Evolutionary conservation across 1,140 invertebrate species (phyloP).

Genomic region (Caenorhabditis brenneri): DNA sequence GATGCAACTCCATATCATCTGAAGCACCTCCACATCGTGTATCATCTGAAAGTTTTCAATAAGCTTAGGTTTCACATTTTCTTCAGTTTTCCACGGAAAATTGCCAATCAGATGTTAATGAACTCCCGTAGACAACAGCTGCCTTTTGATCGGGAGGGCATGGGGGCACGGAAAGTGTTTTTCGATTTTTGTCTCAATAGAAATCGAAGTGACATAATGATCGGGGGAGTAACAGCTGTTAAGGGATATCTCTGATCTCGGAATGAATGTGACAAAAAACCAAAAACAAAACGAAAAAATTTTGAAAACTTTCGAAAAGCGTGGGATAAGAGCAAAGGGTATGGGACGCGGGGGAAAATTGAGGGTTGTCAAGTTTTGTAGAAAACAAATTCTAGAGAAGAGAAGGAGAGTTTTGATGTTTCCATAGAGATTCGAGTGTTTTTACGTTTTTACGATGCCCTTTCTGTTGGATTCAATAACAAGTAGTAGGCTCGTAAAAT

Average conservation of each 20-base stretch:
- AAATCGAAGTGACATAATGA: not conserved
- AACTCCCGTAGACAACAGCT: constrained; percentile 5
- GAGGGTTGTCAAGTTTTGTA: too few relatives aligned
- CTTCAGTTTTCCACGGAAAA: too few relatives aligned
- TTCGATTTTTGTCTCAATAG: not conserved
- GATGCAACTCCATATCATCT: not conserved
- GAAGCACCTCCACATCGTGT: not conserved
- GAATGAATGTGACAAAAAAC: not conserved
- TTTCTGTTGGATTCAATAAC: too few relatives aligned
- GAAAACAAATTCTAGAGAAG: too few relatives aligned
- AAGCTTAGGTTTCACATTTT: not conserved
- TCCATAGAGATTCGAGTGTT: not conserved
- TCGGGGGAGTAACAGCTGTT: constrained; percentile 36
- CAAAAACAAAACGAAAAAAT: not conserved
- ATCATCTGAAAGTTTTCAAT: not conserved
- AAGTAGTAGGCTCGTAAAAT: too few relatives aligned
- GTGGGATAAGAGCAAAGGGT: not conserved
- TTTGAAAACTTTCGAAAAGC: not conserved
- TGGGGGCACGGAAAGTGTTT: not conserved
- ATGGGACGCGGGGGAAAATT: too few relatives aligned
- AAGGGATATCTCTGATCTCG: not conserved
- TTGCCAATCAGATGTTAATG: too few relatives aligned
- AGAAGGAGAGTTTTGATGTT: too few relatives aligned
- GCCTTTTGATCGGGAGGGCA: not conserved
- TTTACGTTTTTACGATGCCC: too few relatives aligned